phyloP scores from a whole-genome alignment of 2,113 vertebrate species.

The Campylomormyrus tamandua region DNA sequence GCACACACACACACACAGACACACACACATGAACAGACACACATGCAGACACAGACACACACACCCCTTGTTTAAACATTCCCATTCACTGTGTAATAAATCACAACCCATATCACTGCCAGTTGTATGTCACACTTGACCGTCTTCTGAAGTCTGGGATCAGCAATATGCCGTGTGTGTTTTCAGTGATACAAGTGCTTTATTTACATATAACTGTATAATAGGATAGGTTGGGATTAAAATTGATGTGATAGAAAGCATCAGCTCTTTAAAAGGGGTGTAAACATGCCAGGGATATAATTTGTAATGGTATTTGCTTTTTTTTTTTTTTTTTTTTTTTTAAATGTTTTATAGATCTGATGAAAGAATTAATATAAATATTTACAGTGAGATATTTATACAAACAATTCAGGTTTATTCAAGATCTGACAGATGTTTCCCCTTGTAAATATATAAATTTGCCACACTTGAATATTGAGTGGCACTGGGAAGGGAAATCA shows the following conservation, averaged over 20 bases:
- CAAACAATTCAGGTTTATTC: background rate
- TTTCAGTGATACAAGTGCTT: background rate
- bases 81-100: background rate
- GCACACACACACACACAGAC: background rate
- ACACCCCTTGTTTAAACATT: background rate
- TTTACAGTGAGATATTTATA: background rate
- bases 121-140: background rate
- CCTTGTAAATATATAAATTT: background rate
- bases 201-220: background rate
- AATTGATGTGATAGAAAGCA: background rate
- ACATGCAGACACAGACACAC: background rate
- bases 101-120: background rate
- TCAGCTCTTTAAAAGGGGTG: background rate
- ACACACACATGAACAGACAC: background rate
- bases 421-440: background rate
- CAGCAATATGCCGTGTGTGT: background rate
- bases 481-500: background rate
- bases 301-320: background rate
- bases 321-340: background rate
- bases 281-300: background rate
- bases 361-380: background rate
- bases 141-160: background rate
- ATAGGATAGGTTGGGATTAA: background rate
- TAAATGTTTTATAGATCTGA: background rate
- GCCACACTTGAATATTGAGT: background rate